Percentiles rank a stretch among this genome's conserved stretches.
These are phyloP conservation scores for Araneus ventricosus DNA, from an alignment of 1,140 invertebrate genomes.

Conservation along the genomic window DNA sequence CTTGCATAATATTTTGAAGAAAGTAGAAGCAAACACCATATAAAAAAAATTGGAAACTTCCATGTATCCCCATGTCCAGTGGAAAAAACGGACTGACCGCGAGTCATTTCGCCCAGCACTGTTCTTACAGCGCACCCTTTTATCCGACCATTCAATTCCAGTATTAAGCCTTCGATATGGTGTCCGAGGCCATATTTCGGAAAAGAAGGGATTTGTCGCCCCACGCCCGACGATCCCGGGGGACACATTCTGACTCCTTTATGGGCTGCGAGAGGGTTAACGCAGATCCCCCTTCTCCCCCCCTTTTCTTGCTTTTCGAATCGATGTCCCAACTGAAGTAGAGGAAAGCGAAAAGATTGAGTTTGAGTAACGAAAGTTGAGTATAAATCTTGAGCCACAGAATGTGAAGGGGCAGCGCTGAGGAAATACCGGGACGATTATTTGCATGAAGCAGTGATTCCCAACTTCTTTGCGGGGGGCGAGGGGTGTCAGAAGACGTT, in stretches of 20 bases:
- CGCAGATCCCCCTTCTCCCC: not conserved
- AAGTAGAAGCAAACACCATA: no score
- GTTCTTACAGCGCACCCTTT: slow-evolving; percentile 51
- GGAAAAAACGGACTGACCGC: slow-evolving; percentile 48
- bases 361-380: not conserved
- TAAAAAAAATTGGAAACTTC: no score
- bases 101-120: slow-evolving; percentile 49
- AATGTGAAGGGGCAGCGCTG: no score
- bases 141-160: slow-evolving; percentile 70
- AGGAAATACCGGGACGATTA: no score
- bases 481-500: no score
- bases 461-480: no score
- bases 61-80: not conserved
- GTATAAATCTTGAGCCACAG: not conserved
- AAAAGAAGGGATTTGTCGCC: slow-evolving; percentile 57
- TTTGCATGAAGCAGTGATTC: no score
- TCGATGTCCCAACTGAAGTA: not conserved
- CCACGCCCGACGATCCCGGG: not conserved
- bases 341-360: not conserved
- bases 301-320: not conserved
- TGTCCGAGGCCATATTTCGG: slow-evolving; percentile 61
- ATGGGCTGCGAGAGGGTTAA: slow-evolving; percentile 71
- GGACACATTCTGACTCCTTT: slow-evolving; percentile 62
- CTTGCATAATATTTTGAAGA: no score
- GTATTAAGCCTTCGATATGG: slow-evolving; percentile 65